Evolutionary conservation across 1,140 invertebrate genomes (phyloP).

Genomic region (Drosophila sucinea): DNA sequence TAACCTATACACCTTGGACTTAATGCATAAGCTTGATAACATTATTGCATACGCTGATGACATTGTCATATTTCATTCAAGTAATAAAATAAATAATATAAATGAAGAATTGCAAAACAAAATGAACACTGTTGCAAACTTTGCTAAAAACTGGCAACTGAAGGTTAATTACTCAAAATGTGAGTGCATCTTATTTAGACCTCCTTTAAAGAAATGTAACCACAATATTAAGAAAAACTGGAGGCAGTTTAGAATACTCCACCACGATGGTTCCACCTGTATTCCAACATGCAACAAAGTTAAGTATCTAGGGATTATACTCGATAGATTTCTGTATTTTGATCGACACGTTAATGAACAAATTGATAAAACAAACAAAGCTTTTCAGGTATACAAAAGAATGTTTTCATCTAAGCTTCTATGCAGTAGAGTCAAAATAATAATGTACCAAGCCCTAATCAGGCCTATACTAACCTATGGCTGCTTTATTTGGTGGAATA

Average conservation of each 20-base stretch:
- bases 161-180: background rate
- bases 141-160: conserved; percentile 4
- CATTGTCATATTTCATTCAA: background rate
- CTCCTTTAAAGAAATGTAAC: conserved; percentile 2
- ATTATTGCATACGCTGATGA: background rate
- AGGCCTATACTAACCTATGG: background rate
- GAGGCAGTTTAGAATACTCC: background rate
- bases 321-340: background rate
- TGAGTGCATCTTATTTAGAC: background rate
- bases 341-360: background rate
- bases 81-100: background rate
- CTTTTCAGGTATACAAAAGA: background rate
- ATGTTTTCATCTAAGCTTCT: background rate
- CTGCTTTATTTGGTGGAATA: too few species aligned
- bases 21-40: background rate
- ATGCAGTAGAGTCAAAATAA: conserved; percentile 1
- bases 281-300: background rate
- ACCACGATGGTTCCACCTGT: background rate
- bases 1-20: background rate
- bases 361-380: background rate
- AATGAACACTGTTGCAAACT: background rate
- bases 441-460: background rate
- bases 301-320: background rate
- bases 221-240: background rate
- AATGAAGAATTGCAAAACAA: background rate